Base-by-base conservation (phyloP, 1,140 invertebrate genomes). In the Pygmarrhopalites habei region DNA sequence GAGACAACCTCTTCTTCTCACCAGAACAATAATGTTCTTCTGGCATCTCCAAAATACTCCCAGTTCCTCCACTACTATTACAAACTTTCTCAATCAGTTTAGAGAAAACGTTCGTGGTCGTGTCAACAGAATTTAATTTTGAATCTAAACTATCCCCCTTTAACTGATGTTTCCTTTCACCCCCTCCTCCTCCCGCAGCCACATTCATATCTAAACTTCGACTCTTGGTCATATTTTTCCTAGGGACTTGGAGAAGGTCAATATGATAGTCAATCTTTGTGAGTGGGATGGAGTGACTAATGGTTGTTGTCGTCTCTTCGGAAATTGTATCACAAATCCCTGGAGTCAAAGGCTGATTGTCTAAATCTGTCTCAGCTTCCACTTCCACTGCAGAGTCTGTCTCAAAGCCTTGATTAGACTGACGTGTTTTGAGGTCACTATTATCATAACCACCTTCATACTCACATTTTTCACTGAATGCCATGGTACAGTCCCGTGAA, bases 1-100 rank as follows among this genome's bases (percentile, higher is more conserved):
- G 86, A 69, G 73, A 74, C 7, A 72, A 57, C 43, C 67, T 60
- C n/a, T 68, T 60, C 26, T 70, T 61, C 5, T 7, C 15, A 7
- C 32, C 32, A 35, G 15, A 15, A 15, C 5, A 35, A 7, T 5
- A 35, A 35, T 35, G 32, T 19, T 72, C 46, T 64, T 57, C 61
- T 1, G 60, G 56, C 46, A 66, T 64, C 41, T 65, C 63, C 32
- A 63, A 51, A 15, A 63, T 49, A 21, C 68, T 57, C 69, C 65
- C 29, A 67, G 53, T 47, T 23, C 62, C 65, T 26, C 57, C 65
- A 47, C 65, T 67, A 30, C 58, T 52, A 35, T 58, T 25, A 26
- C 43, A 51, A 32, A 58, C 23, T 32, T 46, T 35, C 43, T 43
- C 14, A 26, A 60, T 30, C 56, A n/a, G 46, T 26, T 57, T 35